These are phyloP conservation scores for Pipra filicauda DNA, from an alignment of 2,113 vertebrate genomes.

Conservation along the genomic window DNA sequence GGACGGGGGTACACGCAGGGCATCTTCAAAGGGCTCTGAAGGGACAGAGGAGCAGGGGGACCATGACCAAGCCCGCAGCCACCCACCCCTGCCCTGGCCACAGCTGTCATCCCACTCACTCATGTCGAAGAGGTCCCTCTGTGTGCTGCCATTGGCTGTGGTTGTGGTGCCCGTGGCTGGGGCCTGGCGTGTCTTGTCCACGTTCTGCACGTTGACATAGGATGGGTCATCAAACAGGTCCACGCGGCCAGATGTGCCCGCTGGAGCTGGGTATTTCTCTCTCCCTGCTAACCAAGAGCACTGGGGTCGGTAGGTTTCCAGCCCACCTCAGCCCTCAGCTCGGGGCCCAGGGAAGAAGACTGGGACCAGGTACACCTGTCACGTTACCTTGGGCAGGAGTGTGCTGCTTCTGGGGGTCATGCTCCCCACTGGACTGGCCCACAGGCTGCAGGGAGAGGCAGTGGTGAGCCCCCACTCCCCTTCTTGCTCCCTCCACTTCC, in stretches of 20 bases:
- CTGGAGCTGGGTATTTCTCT: slow-evolving; percentile 14
- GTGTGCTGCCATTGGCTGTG: slow-evolving; percentile 82
- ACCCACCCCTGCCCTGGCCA: not conserved
- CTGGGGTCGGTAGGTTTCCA: not conserved
- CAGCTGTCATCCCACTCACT: slow-evolving; percentile 67
- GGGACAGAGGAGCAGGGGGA: not conserved
- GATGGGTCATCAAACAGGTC: slow-evolving; percentile 94
- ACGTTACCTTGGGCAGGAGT: slow-evolving; percentile 56
- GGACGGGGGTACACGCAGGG: slow-evolving; percentile 72
- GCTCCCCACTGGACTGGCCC: slow-evolving; percentile 62
- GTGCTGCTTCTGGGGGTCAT: slow-evolving; percentile 65
- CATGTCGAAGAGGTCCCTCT: slow-evolving; percentile 95
- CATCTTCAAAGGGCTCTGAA: slow-evolving; percentile 93
- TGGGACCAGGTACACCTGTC: accelerated
- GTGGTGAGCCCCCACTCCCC: not conserved
- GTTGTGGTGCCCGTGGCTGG: not conserved
- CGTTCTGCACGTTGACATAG: slow-evolving; percentile 90
- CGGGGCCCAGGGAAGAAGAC: accelerated
- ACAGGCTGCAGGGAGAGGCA: slow-evolving; percentile 61
- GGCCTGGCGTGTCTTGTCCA: slow-evolving; percentile 84
- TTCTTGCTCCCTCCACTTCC: not conserved
- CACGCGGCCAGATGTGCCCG: not conserved
- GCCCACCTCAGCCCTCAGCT: accelerated
- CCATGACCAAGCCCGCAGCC: accelerated
- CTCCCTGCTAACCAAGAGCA: not conserved